phyloP scores from a whole-genome alignment of 2,888 invertebrate species.

The Lucinisca nassula region DNA sequence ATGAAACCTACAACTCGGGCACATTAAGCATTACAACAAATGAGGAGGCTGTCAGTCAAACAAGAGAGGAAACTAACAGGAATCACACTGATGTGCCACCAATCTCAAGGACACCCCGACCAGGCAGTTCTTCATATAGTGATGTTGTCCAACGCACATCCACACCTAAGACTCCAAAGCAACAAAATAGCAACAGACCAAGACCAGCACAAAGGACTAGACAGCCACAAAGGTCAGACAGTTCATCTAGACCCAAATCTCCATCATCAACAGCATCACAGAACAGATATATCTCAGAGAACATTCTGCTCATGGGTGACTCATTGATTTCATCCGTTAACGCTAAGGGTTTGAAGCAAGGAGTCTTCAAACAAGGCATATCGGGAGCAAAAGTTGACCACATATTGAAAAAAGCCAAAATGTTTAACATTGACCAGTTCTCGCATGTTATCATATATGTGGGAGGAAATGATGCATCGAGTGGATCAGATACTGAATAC shows the following conservation, averaged over 20 bases:
- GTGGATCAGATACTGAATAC: not conserved
- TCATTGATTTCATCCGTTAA: not conserved
- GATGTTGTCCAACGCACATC: not conserved
- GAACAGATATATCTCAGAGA: not conserved
- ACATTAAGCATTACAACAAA: not conserved
- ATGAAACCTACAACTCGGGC: not conserved
- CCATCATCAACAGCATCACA: not conserved
- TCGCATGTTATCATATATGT: not conserved
- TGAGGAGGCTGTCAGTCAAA: not conserved
- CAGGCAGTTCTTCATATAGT: not conserved
- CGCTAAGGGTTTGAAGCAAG: not conserved
- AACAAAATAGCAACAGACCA: not conserved
- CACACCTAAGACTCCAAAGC: not conserved
- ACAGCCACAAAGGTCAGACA: not conserved
- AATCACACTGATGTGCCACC: no score
- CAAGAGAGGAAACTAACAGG: not conserved
- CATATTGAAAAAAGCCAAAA: not conserved
- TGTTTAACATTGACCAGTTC: not conserved
- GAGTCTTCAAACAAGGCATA: not conserved
- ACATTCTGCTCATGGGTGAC: not conserved
- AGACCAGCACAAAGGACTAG: not conserved
- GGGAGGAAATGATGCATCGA: constrained; percentile 15
- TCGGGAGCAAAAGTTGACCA: not conserved
- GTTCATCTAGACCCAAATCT: not conserved
- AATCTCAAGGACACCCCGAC: not conserved